A percentile compares a stretch with the other conserved stretches of the same genome.
Evolutionary conservation across 2,888 invertebrate genomes (phyloP).

Genomic region (Cosmia trapezina): DNA sequence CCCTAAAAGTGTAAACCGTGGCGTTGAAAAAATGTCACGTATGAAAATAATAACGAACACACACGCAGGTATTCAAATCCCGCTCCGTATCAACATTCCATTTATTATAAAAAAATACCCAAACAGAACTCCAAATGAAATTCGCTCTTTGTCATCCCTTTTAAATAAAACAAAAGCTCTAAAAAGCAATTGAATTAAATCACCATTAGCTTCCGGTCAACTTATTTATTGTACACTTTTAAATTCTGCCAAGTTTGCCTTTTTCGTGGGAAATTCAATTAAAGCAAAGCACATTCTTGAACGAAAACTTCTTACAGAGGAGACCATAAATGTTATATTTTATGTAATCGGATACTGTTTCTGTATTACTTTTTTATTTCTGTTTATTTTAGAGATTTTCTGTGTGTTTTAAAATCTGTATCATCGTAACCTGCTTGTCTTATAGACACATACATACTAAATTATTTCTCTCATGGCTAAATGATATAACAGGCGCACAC

Average conservation of each 20-base stretch:
- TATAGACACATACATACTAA: not conserved
- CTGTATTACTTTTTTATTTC: slow-evolving; percentile 24
- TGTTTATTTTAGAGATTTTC: slow-evolving; percentile 10
- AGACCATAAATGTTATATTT: slow-evolving; percentile 23
- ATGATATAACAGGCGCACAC: too few relatives aligned
- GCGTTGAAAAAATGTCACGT: slow-evolving; percentile 9
- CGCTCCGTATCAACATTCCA: slow-evolving; percentile 15
- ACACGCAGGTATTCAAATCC: slow-evolving; percentile 28
- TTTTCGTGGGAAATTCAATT: slow-evolving; percentile 55
- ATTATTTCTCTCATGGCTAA: not conserved
- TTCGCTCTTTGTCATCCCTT: slow-evolving; percentile 33
- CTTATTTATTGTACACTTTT: slow-evolving; percentile 53
- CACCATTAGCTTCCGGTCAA: slow-evolving; percentile 42
- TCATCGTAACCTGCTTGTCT: too few relatives aligned
- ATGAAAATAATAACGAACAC: slow-evolving; percentile 24
- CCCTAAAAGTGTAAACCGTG: not conserved
- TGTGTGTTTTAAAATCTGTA: not conserved
- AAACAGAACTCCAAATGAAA: slow-evolving; percentile 15
- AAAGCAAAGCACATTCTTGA: slow-evolving; percentile 45
- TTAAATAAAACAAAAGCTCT: slow-evolving; percentile 38
- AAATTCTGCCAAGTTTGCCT: slow-evolving; percentile 47
- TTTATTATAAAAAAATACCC: slow-evolving; percentile 8
- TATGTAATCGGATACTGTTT: slow-evolving; percentile 21
- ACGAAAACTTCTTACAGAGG: slow-evolving; percentile 39
- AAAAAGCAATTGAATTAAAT: slow-evolving; percentile 58